Evolutionary conservation across 2,888 invertebrate species (phyloP).

Genomic region (Aleiodes leptofemur): DNA sequence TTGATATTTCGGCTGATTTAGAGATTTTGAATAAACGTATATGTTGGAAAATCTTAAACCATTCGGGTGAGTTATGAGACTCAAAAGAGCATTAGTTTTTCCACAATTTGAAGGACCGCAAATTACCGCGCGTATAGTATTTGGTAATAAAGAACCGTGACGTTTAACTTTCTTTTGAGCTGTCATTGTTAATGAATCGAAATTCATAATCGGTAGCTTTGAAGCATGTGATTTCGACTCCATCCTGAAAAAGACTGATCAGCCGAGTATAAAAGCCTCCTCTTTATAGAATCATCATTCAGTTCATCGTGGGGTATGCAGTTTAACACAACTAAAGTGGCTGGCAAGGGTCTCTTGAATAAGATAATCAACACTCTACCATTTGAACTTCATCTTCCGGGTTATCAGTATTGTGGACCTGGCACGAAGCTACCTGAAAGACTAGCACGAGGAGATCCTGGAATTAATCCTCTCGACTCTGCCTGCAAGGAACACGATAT

Average conservation of each 20-base stretch:
- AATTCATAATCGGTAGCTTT: background rate
- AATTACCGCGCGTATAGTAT: background rate
- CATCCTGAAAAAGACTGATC: background rate
- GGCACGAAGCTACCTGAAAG: too few species aligned
- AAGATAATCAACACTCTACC: slow-evolving; percentile 51
- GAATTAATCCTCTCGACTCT: slow-evolving; percentile 59
- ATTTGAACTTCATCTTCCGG: slow-evolving; percentile 54
- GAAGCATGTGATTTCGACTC: background rate
- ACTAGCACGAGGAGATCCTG: slow-evolving; percentile 5
- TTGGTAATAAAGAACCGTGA: slow-evolving; percentile 18
- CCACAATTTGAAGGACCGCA: slow-evolving; percentile 47
- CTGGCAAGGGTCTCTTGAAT: slow-evolving; percentile 46
- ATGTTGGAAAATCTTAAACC: slow-evolving; percentile 54
- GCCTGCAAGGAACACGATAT: slow-evolving; percentile 59
- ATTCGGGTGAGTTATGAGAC: slow-evolving; percentile 49
- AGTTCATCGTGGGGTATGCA: background rate
- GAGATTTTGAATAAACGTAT: slow-evolving; percentile 60
- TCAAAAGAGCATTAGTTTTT: slow-evolving; percentile 52
- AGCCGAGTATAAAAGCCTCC: background rate
- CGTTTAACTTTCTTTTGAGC: background rate
- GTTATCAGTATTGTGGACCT: slow-evolving; percentile 57
- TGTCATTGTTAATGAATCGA: background rate
- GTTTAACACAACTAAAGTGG: background rate
- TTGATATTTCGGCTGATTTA: slow-evolving; percentile 63
- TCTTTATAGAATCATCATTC: background rate